A percentile compares a stretch with the other conserved stretches of the same genome.
Conservation (phyloP, 1,140 invertebrate genomes). For the Formica exsecta region DNA sequence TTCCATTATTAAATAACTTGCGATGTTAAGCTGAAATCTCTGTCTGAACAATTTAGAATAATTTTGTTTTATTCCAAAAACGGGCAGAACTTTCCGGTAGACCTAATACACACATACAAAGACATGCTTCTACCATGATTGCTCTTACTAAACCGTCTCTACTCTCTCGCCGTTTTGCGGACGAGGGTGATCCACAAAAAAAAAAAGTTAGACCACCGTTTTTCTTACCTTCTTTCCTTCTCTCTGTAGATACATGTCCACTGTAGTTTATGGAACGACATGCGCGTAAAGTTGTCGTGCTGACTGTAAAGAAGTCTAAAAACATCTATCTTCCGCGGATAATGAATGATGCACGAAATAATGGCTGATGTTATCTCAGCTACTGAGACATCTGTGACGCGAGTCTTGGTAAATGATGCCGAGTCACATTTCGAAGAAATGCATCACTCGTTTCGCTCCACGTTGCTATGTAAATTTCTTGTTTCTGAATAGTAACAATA, state of each 20-base stretch:
- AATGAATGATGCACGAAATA: conserved; percentile 80
- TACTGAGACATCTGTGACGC: conserved; percentile 36
- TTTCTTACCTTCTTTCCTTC: neutral
- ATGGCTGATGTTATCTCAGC: conserved; percentile 75
- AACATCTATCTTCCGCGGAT: conserved; percentile 67
- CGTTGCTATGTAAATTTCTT: conserved; percentile 47
- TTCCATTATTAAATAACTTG: conserved; percentile 21
- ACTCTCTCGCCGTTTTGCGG: neutral
- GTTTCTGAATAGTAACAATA: conserved; percentile 20
- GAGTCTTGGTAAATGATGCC: conserved; percentile 24
- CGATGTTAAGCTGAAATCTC: neutral
- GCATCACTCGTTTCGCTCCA: neutral
- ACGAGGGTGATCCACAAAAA: neutral
- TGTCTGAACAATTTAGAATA: neutral
- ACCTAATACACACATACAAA: too few relatives aligned
- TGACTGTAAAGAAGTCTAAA: conserved; percentile 73
- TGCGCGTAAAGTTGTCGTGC: conserved; percentile 74
- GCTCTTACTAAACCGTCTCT: neutral
- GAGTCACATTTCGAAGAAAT: conserved; percentile 6
- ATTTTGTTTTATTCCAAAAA: too few relatives aligned
- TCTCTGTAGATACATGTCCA: conserved; percentile 39
- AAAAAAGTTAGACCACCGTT: neutral
- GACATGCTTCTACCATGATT: neutral
- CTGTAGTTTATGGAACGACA: conserved; percentile 67
- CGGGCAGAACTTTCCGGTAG: too few relatives aligned